Conservation (phyloP, 2,797 vertebrate species). For the Oryzias dopingdopingensis region DNA sequence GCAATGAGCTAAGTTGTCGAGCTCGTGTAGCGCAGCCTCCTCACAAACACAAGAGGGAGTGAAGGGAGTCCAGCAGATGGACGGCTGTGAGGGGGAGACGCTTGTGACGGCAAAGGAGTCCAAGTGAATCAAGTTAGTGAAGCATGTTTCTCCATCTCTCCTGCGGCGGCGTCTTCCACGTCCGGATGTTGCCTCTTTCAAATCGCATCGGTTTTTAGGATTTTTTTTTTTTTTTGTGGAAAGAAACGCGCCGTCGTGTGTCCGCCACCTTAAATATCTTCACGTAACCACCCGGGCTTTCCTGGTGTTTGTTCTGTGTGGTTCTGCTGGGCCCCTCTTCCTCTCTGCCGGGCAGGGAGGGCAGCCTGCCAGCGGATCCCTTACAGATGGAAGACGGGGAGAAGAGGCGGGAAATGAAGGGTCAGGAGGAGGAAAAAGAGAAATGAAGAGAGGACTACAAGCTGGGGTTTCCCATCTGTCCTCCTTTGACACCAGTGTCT, state of each 20-base stretch:
- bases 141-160: conserved; percentile 6
- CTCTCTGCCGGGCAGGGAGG: conserved; percentile 38
- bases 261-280: too few relatives aligned
- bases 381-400: conserved; percentile 58
- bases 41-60: conserved; percentile 27
- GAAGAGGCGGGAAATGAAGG: conserved; percentile 32
- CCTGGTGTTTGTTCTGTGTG: conserved; percentile 9
- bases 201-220: too few relatives aligned
- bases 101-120: conserved; percentile 32
- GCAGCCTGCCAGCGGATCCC: conserved; percentile 72
- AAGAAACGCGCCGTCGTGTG: too few relatives aligned
- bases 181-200: conserved; percentile 5
- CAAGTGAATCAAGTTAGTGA: conserved; percentile 44
- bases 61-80: conserved; percentile 23
- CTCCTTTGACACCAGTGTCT: too few relatives aligned
- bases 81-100: conserved; percentile 37
- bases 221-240: too few relatives aligned
- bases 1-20: neutral
- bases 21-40: conserved; percentile 14
- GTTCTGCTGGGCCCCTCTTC: conserved; percentile 16
- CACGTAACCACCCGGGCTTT: too few relatives aligned
- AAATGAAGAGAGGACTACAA: conserved; percentile 14
- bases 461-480: conserved; percentile 42
- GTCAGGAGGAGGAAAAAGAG: conserved; percentile 1
- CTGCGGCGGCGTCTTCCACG: conserved; percentile 40